Evolutionary conservation across 2,113 vertebrate genomes (phyloP).

Genomic region (Eira barbara): DNA sequence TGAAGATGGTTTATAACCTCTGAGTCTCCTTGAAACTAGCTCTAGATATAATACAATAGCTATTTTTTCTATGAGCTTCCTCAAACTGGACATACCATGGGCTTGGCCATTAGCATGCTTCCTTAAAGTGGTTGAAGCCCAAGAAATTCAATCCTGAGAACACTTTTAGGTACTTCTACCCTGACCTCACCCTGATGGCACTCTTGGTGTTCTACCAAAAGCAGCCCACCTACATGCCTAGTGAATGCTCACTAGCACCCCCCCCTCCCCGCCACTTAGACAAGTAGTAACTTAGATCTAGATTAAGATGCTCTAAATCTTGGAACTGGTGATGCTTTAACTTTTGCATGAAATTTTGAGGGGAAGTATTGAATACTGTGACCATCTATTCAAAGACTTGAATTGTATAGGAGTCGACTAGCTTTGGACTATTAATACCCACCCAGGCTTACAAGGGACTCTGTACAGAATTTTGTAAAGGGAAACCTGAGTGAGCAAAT

Average conservation of each 20-base stretch:
- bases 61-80: not conserved
- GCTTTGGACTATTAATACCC: not conserved
- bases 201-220: not conserved
- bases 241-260: not conserved
- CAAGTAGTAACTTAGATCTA: not conserved
- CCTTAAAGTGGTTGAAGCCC: not conserved
- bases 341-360: not conserved
- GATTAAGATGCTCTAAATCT: not conserved
- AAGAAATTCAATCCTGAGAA: not conserved
- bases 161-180: not conserved
- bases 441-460: not conserved
- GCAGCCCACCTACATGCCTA: not conserved
- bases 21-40: not conserved
- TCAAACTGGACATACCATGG: not conserved
- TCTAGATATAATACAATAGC: not conserved
- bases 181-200: not conserved
- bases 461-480: not conserved
- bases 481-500: not conserved
- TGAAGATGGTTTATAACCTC: not conserved
- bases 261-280: not conserved
- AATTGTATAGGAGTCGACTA: not conserved
- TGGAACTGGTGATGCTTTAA: not conserved
- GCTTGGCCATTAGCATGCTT: not conserved
- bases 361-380: not conserved
- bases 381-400: not conserved